Evolutionary conservation across 2,113 vertebrate species (phyloP).

Genomic region (Pteropus alecto): DNA sequence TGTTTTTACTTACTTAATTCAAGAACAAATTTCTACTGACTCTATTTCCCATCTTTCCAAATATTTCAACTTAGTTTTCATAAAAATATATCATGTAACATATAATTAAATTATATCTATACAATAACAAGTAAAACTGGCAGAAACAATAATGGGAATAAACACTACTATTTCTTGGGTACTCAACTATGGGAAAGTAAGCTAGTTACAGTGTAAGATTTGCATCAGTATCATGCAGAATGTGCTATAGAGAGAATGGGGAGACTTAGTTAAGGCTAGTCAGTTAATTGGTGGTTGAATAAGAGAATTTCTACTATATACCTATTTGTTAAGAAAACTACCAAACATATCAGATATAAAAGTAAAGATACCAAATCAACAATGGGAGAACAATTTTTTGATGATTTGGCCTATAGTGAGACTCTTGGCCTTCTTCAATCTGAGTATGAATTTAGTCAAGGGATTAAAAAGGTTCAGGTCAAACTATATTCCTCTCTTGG

Average conservation of each 20-base stretch:
- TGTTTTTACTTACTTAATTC: not conserved
- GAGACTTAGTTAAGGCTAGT: not conserved
- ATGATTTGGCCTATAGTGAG: not conserved
- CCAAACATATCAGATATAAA: not conserved
- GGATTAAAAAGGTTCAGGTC: not conserved
- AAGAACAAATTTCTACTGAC: not conserved
- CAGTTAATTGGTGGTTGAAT: not conserved
- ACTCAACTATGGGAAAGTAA: not conserved
- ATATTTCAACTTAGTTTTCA: not conserved
- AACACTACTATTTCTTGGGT: not conserved
- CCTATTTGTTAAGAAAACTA: not conserved
- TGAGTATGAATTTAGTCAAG: not conserved
- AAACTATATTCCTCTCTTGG: not conserved
- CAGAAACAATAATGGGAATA: not conserved
- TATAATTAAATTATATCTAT: not conserved
- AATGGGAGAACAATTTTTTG: not conserved
- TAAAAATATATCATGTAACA: not conserved
- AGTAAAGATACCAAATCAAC: not conserved
- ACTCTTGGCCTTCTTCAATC: not conserved
- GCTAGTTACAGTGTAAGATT: not conserved
- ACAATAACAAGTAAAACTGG: not conserved
- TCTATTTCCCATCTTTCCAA: not conserved
- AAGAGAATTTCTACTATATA: not conserved
- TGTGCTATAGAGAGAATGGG: not conserved
- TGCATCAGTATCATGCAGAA: not conserved